Evolutionary conservation across 2,888 invertebrate species (phyloP), one percentile per base, ranked within the genome.

Genomic region (Drosophila acutilabella): DNA sequence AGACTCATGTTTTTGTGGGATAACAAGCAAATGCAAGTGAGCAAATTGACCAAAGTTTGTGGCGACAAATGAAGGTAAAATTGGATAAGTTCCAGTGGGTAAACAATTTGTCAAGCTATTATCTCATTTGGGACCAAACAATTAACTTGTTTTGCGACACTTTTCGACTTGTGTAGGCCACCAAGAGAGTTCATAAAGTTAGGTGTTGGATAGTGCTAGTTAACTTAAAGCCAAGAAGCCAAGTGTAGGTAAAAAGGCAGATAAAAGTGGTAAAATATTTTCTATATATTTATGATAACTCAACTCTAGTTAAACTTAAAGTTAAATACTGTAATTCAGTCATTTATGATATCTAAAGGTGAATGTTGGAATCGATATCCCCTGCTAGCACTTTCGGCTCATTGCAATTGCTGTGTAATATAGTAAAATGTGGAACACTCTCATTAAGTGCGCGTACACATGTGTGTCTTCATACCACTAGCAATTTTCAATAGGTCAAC

Each of bases 61-160:
- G 57, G 14, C 53, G 44, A 64, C 57, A 71, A 71, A 71, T 64
- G 33, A 48, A 64, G 84, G 67, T 74, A 62, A 80, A 78, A 67
- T 74, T 70, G 61, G 56, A 47, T 66, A 52, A 62, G 56, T 66
- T 57, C 52, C 71, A 61, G 45, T 18, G 78, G 58, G 74, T 42
- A 59, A 67, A 70, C 65, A 66, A 57, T 48, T 77, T 80, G 47
- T 57, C 30, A n/a, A 42, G 47, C 64, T 58, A 70, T 68, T 83
- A 77, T 64, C 71, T 59, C 53, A 59, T 67, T 79, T 82, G 30
- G 23, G 47, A 18, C 11, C 40, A 60, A 16, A 33, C 50, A 20
- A 52, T 65, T 65, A 59, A 59, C 58, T 50, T 48, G 65, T 38
- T 65, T 65, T 47, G n/a, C 47, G 26, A 13, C 30, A 20, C 18